Evolutionary conservation across 2,797 vertebrate species (phyloP), one percentile per base, ranked within the genome.

Genomic region (Tamandua tetradactyla): DNA sequence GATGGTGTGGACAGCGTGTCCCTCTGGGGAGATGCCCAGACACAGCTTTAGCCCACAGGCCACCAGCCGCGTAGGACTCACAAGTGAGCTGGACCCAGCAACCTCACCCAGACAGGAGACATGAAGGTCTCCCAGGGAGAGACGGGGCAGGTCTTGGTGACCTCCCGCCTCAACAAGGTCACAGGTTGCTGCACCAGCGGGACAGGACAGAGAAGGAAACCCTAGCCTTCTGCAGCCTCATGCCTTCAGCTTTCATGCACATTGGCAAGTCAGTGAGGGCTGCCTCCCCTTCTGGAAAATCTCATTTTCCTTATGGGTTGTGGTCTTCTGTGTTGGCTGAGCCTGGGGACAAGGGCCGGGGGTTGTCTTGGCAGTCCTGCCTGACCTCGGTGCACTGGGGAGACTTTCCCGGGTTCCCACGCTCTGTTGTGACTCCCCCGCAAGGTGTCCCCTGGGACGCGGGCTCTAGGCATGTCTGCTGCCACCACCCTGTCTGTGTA

Each of bases 41-140:
- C 18, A 42, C 76, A 6, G 10, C n/a, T 52, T 35, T 71, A 49
- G 62, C 35, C 35, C 32, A 17, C 30, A 61, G 44, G 40, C 37
- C 40, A 18, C 2, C 9, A 0, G 40, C 40, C 3, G 5, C 7
- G 1, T 49, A 44, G 32, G 0, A 14, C 35, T 69, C 7, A 37
- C 35, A 69, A 35, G 22, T 59, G 57, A 59, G 57, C 49, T 22
- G 18, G 55, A 20, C 20, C 55, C 20, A 20, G 57, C 11, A n/a
- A 22, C 62, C 32, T 91, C n/a, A 10, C n/a, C 37, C 32, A 61
- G 32, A 22, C 18, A 23, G 17, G 12, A 93, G 10, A 42, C 35
- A 76, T 17, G 55, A 35, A 30, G 22, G 55, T 55, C 12, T 91
- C 72, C 32, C 25, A 20, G 40, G 44, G 25, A 18, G 7, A 68